phyloP scores from a whole-genome alignment of 2,797 vertebrate species.

The Nyctibius grandis region DNA sequence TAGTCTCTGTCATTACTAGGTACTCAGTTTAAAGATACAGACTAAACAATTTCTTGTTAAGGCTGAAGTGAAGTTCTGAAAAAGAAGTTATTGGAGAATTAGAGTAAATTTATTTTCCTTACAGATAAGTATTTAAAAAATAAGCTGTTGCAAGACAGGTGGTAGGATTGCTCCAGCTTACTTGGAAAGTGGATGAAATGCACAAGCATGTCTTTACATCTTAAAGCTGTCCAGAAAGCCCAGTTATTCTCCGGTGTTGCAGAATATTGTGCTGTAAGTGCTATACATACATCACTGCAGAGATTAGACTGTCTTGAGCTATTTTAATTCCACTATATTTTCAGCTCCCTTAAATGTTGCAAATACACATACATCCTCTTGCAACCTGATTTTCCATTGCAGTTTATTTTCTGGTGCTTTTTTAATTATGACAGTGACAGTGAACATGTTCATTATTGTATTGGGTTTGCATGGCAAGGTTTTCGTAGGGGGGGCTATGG shows the following conservation, averaged over 20 bases:
- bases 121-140: neutral
- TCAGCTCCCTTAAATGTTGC: neutral
- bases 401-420: neutral
- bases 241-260: neutral
- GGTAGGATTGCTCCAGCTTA: neutral
- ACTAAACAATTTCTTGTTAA: neutral
- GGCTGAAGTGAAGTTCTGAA: neutral
- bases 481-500: neutral
- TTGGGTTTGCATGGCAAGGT: neutral
- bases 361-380: neutral
- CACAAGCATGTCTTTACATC: neutral
- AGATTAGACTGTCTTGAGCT: neutral
- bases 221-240: neutral
- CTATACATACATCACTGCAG: neutral
- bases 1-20: neutral
- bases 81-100: neutral
- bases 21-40: neutral
- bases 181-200: neutral
- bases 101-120: neutral
- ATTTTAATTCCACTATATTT: slow-evolving; percentile 9
- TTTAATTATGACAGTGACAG: neutral
- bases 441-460: neutral
- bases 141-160: neutral
- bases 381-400: neutral
- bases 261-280: neutral